Evolutionary conservation across 2,888 invertebrate species (phyloP), one percentile per base, ranked within the genome.

Genomic region (Liposcelis brunnea): DNA sequence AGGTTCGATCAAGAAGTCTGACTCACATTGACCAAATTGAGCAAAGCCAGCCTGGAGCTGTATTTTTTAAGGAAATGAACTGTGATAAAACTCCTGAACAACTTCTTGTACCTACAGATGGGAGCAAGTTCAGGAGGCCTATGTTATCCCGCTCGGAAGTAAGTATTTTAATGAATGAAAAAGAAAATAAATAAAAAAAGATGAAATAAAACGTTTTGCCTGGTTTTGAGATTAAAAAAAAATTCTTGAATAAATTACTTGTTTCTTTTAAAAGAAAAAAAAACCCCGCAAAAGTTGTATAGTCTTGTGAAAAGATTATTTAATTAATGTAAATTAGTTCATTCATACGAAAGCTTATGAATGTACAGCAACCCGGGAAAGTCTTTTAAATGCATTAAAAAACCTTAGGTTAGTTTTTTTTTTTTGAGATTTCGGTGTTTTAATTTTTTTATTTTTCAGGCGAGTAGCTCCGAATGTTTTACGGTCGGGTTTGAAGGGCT

Each of bases 1-100:
- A 80, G 80, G 71, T 78, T 55, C 77, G 79, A 59, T 79, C 78
- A 50, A 71, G 78, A 60, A 79, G 78, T 61, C 66, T 80, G 58
- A 79, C 77, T 52, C 78, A 79, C 61, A 67, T 80, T 61, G 78
- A 79, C 67, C 71, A 71, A 52, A 63, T 80, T 58, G 75, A 77
- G 58, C 66, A 69, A 47, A 58, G 61, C 55, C 55, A 56, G 49
- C 16, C 15, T 19, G 16, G 19, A 14, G 26, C 26, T 26, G 50
- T 57, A 51, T 55, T 57, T 49, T 19, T 40, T 5, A n/a, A 21
- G 7, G 40, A 19, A 4, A 40, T 40, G 40, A 15, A 7, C 15
- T 12, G 40, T 18, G 40, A 40, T 21, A 54, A 52, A 44, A 54
- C 52, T 43, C 55, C 54, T 47, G 55, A 55, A 35, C 54, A 54